Percentiles rank a stretch among this genome's conserved stretches.
Conservation (phyloP, 2,797 vertebrate species). For the Chaetophractus vellerosus region DNA sequence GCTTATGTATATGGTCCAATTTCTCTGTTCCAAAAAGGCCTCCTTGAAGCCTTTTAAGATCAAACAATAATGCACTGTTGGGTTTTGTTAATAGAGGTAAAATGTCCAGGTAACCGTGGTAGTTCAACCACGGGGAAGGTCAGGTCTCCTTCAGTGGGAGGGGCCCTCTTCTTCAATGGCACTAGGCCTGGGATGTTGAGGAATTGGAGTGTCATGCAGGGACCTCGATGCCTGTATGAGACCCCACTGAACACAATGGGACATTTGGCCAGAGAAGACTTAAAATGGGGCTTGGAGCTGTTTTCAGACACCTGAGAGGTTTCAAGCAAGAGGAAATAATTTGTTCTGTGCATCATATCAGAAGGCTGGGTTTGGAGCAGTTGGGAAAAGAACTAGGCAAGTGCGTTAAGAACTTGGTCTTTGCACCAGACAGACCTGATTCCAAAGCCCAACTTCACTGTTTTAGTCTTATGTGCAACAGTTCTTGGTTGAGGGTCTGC, state of each 20-base stretch:
- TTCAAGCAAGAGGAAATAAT: not conserved
- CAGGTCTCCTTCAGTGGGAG: not conserved
- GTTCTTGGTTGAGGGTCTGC: not conserved
- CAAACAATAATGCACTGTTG: not conserved
- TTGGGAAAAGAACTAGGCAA: not conserved
- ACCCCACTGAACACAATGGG: not conserved
- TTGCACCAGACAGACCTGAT: not conserved
- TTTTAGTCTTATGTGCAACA: not conserved
- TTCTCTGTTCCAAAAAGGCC: not conserved
- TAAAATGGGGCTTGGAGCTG: not conserved
- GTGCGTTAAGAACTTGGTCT: not conserved
- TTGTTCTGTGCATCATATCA: not conserved
- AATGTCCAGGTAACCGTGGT: not conserved
- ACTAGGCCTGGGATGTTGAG: not conserved
- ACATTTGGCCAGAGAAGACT: not conserved
- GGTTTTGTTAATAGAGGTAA: not conserved
- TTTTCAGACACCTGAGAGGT: not conserved
- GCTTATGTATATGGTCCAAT: not conserved
- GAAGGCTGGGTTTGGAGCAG: not conserved
- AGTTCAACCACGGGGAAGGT: accelerated
- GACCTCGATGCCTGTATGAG: not conserved
- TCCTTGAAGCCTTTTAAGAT: not conserved
- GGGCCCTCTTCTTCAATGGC: no score
- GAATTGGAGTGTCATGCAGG: not conserved
- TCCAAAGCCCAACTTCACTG: not conserved